Evolutionary conservation across 2,797 vertebrate species (phyloP), one percentile per base, ranked within the genome.

Genomic region (Ptychadena robeensis): DNA sequence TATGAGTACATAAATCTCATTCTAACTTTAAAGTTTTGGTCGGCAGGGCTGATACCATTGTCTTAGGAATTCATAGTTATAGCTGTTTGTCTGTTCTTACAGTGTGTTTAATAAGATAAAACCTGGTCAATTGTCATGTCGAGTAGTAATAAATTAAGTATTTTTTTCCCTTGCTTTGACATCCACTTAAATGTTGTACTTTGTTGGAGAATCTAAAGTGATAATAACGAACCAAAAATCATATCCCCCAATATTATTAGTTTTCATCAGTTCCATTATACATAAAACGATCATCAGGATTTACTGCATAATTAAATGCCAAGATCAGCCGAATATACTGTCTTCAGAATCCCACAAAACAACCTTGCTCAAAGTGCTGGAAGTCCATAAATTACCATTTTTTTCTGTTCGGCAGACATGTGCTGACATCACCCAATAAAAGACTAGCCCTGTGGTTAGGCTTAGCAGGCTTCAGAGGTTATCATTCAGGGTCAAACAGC

Each of bases 381-480:
- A 30, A 4, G 27, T 77, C 61, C 12, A 77, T 66, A 66, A 28
- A 30, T 77, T 38, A 66, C 32, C 14, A 12, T 40, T 22, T 53
- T 53, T 37, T 14, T 64, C 35, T 53, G 27, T 75, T 75, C 8
- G 64, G 38, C 63, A 66, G 74, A 37, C 74, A 76, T 77, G 74
- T 77, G 31, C 61, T 66, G 74, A 66, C 73, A 65, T 66, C 40
- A 31, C 74, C 64, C 15, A 44, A 25, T 66, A 76, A 31, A 44
- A 48, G 18, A 35, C 44, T 35, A 65, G 59, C 73, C 73, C 35
- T 65, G 35, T 63, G 61, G 73, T 76, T 61, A 48, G 74, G 63
- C 40, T 77, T 77, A 63, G 64, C 61, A 66, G 28, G 31, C 63
- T 77, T n/a, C 38, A 32, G 15, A 48, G 74, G 74, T 77, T 77